These are phyloP conservation scores for Ictalurus furcatus DNA, from an alignment of 2,113 vertebrate genomes.

Conservation along the genomic window DNA sequence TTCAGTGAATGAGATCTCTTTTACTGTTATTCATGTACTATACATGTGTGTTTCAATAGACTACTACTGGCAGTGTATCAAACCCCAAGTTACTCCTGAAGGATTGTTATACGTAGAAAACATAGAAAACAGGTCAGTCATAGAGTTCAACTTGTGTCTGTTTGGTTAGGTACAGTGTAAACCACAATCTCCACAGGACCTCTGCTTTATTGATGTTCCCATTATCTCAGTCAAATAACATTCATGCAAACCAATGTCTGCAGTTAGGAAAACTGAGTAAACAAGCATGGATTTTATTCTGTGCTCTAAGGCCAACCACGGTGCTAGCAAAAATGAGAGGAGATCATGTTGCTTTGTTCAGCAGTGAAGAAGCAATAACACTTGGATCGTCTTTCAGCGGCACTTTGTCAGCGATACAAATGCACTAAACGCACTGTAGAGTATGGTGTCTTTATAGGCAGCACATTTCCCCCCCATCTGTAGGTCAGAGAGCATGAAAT, in stretches of 20 bases:
- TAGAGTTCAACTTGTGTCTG: not conserved
- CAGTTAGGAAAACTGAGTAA: slow-evolving; percentile 41
- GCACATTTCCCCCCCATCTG: not conserved
- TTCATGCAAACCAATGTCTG: slow-evolving; percentile 48
- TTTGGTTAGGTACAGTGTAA: not conserved
- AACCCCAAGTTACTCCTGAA: not conserved
- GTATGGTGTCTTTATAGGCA: not conserved
- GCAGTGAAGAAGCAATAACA: slow-evolving; percentile 20
- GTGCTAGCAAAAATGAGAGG: slow-evolving; percentile 28
- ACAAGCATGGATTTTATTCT: slow-evolving; percentile 48
- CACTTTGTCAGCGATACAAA: slow-evolving; percentile 20
- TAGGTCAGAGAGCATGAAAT: not conserved
- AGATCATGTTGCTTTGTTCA: slow-evolving; percentile 40
- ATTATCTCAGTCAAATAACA: slow-evolving; percentile 54
- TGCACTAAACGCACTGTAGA: not conserved
- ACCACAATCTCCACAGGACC: slow-evolving; percentile 37
- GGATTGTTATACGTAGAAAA: slow-evolving; percentile 16
- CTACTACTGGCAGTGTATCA: not conserved
- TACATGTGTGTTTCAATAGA: not conserved
- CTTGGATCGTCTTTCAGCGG: not conserved
- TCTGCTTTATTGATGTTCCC: slow-evolving; percentile 50
- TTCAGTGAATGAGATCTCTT: not conserved
- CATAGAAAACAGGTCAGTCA: not conserved
- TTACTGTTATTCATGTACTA: not conserved
- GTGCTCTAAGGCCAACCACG: slow-evolving; percentile 30